Percentiles rank a stretch among this genome's conserved stretches.
phyloP scores from a whole-genome alignment of 2,113 vertebrate species.

The Rallus limicola region DNA sequence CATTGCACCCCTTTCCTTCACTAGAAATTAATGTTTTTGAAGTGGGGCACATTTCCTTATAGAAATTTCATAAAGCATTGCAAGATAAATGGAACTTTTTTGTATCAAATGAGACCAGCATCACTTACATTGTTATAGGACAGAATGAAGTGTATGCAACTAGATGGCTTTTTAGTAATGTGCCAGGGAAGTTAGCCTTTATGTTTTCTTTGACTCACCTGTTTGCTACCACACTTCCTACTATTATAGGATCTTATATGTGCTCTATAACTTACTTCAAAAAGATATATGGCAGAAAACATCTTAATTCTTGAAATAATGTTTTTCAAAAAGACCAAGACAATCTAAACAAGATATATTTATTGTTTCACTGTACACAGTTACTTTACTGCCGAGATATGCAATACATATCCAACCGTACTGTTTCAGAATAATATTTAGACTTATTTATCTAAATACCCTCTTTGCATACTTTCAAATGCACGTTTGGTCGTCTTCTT shows the following conservation, averaged over 20 bases:
- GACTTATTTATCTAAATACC: not conserved
- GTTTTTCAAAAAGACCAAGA: not conserved
- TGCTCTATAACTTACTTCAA: not conserved
- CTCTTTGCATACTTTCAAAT: not conserved
- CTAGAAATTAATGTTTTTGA: not conserved
- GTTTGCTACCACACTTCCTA: not conserved
- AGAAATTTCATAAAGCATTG: not conserved
- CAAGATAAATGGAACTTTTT: not conserved
- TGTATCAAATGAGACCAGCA: not conserved
- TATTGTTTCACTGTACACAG: not conserved
- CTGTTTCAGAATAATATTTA: not conserved
- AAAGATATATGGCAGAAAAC: not conserved
- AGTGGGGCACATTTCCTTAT: not conserved
- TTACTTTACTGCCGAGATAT: not conserved
- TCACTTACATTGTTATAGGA: not conserved
- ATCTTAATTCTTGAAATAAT: not conserved
- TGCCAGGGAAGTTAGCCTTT: not conserved
- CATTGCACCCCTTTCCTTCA: not conserved
- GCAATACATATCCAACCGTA: not conserved
- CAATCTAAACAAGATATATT: not conserved
- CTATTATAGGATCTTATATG: not conserved
- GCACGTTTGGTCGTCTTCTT: not conserved
- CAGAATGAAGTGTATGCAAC: not conserved
- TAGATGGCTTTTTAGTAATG: not conserved
- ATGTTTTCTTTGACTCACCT: not conserved